Percentiles rank a stretch among this genome's conserved stretches.
Evolutionary conservation across 2,888 invertebrate genomes (phyloP).

Genomic region (Tipula confusa): DNA sequence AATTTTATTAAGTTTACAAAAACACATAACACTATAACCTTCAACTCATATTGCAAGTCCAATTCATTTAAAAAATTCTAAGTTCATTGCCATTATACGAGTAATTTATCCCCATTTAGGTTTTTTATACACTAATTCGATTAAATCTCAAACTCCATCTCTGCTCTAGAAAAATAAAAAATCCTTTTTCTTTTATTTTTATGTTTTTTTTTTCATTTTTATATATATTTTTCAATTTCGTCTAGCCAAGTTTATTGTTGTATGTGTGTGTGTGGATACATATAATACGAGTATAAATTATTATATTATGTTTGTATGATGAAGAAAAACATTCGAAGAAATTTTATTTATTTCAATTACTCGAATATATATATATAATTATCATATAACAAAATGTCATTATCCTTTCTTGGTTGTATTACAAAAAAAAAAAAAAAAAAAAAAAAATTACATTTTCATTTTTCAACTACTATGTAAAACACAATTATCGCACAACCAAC

Average conservation of each 20-base stretch:
- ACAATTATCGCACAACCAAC: neutral
- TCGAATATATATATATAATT: neutral
- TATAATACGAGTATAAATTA: too few relatives aligned
- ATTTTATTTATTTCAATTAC: neutral
- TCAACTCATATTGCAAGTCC: neutral
- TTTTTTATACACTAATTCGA: conserved; percentile 4
- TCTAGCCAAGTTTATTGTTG: too few relatives aligned
- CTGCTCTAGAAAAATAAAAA: neutral
- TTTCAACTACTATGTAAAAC: neutral
- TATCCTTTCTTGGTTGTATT: neutral
- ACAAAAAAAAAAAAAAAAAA: neutral
- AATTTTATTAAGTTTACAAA: neutral
- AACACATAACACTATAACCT: neutral
- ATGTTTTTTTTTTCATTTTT: too few relatives aligned
- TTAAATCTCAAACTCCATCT: neutral
- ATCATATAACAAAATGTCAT: neutral
- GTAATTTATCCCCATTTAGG: neutral
- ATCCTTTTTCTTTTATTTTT: neutral
- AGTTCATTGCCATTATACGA: neutral
- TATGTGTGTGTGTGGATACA: too few relatives aligned
- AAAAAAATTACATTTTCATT: neutral
- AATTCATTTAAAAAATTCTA: neutral
- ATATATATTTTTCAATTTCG: too few relatives aligned
- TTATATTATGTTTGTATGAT: neutral
- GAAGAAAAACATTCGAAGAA: neutral